Evolutionary conservation across 1,140 invertebrate genomes (phyloP).

Genomic region (Drosophila murphyi): DNA sequence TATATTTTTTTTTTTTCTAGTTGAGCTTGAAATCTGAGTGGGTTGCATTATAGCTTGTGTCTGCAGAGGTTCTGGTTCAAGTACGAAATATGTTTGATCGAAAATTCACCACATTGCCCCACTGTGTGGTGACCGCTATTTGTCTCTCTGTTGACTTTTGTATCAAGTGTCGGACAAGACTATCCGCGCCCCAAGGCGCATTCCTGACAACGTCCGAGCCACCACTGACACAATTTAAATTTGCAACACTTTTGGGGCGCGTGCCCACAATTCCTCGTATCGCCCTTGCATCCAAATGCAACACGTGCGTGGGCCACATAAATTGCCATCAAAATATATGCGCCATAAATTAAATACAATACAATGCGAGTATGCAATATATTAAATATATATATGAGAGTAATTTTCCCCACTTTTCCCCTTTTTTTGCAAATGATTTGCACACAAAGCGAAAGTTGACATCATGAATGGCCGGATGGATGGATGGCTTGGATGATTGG

Average conservation of each 20-base stretch:
- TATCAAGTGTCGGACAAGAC: conserved; percentile 60
- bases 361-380: conserved; percentile 41
- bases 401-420: conserved; percentile 30
- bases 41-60: too few relatives aligned
- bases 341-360: conserved; percentile 73
- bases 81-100: background rate
- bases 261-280: conserved; percentile 4
- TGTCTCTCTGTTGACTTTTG: conserved; percentile 37
- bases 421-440: conserved; percentile 27
- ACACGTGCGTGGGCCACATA: conserved; percentile 72
- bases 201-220: conserved; percentile 13
- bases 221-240: conserved; percentile 73
- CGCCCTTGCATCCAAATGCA: conserved; percentile 25
- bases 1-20: too few relatives aligned
- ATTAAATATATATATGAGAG: conserved; percentile 43
- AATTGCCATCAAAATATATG: conserved; percentile 68
- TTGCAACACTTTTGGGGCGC: conserved; percentile 41
- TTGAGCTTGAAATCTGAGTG: too few relatives aligned
- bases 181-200: conserved; percentile 25
- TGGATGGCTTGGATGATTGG: conserved; percentile 24
- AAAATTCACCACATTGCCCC: conserved; percentile 7
- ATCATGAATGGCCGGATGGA: conserved; percentile 27
- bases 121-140: conserved; percentile 41
- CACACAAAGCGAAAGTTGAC: conserved; percentile 33
- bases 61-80: too few relatives aligned